A percentile compares a stretch with the other conserved stretches of the same genome.
Conservation (phyloP, 2,888 invertebrate genomes). For the Drosophila paranaensis region DNA sequence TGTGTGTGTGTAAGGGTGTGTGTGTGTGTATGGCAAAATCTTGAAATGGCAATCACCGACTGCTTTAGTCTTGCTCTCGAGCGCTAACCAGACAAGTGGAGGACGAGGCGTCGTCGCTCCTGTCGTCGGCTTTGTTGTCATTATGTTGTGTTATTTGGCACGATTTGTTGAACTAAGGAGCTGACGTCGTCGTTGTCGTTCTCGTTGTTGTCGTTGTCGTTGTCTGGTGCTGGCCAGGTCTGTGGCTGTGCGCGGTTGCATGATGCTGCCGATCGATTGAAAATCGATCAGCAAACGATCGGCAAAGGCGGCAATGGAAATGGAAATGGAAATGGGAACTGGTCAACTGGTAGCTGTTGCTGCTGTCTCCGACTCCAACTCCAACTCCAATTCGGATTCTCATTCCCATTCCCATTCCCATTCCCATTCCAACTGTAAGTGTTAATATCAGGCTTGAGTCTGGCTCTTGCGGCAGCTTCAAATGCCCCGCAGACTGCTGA, state of each 20-base stretch:
- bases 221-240: conserved; percentile 3
- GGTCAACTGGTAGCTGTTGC: conserved; percentile 25
- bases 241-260: conserved; percentile 79
- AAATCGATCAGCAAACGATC: conserved; percentile 77
- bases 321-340: conserved; percentile 25
- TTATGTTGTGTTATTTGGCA: conserved; percentile 82
- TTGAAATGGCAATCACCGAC: conserved; percentile 81
- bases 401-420: background rate
- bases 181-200: conserved; percentile 29
- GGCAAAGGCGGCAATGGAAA: conserved; percentile 38
- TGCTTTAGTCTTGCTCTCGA: conserved; percentile 30
- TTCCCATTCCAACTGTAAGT: conserved; percentile 29
- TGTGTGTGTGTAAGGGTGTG: conserved; percentile 13
- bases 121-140: conserved; percentile 81
- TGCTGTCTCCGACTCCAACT: background rate
- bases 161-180: conserved; percentile 80
- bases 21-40: conserved; percentile 66
- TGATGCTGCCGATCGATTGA: conserved; percentile 82
- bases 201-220: conserved; percentile 24
- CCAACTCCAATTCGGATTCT: background rate
- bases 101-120: conserved; percentile 60
- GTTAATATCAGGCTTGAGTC: conserved; percentile 47
- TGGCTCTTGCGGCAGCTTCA: conserved; percentile 55
- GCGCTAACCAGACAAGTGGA: conserved; percentile 66
- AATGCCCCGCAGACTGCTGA: conserved; percentile 42